phyloP scores from a whole-genome alignment of 2,888 invertebrate genomes.

The Phanerotoma sp. region DNA sequence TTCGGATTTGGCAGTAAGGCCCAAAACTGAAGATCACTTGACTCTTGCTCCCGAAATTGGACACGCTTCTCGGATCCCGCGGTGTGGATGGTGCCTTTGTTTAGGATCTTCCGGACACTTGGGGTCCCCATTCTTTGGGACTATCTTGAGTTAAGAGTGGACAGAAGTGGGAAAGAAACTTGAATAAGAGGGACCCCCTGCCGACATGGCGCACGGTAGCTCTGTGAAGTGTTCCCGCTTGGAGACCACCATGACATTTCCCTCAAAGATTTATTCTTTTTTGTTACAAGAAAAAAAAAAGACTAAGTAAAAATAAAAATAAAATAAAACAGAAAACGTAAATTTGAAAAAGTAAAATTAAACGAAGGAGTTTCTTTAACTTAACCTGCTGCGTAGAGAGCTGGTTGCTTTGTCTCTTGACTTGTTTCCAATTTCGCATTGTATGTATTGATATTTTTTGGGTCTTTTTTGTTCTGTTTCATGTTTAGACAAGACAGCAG shows the following conservation, averaged over 20 bases:
- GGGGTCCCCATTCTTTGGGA: conserved; percentile 2
- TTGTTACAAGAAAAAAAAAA: conserved; percentile 17
- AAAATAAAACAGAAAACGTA: too few species aligned
- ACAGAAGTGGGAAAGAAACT: conserved; percentile 27
- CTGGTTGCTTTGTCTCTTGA: background rate
- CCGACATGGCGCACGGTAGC: conserved; percentile 49
- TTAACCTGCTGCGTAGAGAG: conserved; percentile 1
- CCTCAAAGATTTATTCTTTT: conserved; percentile 47
- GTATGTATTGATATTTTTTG: conserved; percentile 1
- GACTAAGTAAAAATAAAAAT: conserved; percentile 1
- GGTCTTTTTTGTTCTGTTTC: background rate
- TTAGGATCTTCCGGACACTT: conserved; percentile 15
- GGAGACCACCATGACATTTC: conserved; percentile 52
- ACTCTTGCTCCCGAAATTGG: conserved; percentile 35
- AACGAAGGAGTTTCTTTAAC: conserved; percentile 1
- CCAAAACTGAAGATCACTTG: conserved; percentile 25
- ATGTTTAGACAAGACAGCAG: conserved; percentile 21
- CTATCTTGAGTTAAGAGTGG: conserved; percentile 19
- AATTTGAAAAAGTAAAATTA: too few species aligned
- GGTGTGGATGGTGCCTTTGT: conserved; percentile 21
- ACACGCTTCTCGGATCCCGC: conserved; percentile 27
- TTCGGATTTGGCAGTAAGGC: background rate
- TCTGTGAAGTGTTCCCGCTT: conserved; percentile 45
- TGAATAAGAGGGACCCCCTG: conserved; percentile 43
- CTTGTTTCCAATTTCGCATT: conserved; percentile 14